Base-by-base conservation (phyloP, 2,888 invertebrate genomes). In the Mactromeris polynyma region DNA sequence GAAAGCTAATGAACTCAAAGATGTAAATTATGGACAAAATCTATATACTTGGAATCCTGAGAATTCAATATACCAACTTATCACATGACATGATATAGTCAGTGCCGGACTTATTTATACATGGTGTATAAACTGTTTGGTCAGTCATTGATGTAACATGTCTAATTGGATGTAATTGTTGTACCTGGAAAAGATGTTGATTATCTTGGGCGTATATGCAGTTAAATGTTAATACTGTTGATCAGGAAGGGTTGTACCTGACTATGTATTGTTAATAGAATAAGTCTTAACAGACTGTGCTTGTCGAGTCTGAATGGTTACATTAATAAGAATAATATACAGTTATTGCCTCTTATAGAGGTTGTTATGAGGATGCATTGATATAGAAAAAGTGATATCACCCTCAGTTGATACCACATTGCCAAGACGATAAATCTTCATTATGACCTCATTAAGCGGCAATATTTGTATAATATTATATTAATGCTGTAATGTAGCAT, bases 1-100 rank as follows among this genome's bases (percentile, higher is more conserved):
- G 87, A 84, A 51, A 88, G 87, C 73, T 78, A 84, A 84, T 11
- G 73, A 73, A 33, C 31, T 33, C 17, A 73, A 73, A 73, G 73
- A 73, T 73, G 3, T 4, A 64, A 3, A n/a, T 6, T 21, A 19
- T 9, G n/a, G 1, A 64, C 58, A 64, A 64, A n/a, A 26, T 64
- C 11, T 64, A 11, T 2, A 26, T 21, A 54, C n/a, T 54, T 54
- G 21, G 54, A 54, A 54, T 54, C 54, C 26, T 64, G 0, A 64
- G 9, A 64, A 26, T 11, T 64, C n/a, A 26, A 64, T n/a, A 54
- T 54, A n/a, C n/a, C 6, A 54, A 54, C 54, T 21, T 19, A 21
- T 4, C n/a, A 54, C 54, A 54, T 54, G 14, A 51, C 54, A 54
- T 54, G 14, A 51, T 51, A 51, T 19, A 54, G n/a, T 54, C 54